Evolutionary conservation across 2,888 invertebrate genomes (phyloP).

Genomic region (Epirrhoe tristata): DNA sequence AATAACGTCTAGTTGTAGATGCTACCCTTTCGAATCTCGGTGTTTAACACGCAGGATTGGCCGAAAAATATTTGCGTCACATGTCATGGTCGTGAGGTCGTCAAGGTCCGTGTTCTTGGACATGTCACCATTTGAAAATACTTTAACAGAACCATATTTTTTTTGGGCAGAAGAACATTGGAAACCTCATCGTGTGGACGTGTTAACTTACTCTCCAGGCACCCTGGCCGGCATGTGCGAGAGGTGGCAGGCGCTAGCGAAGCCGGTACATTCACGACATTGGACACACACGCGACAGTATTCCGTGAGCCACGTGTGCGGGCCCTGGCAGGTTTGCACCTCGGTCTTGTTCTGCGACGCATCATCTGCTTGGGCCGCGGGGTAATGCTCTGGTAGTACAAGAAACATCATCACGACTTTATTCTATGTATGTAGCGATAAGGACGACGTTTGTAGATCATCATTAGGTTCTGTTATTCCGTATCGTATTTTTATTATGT

Average conservation of each 20-base stretch:
- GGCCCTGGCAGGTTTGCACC: slow-evolving; percentile 83
- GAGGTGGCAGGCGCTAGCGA: slow-evolving; percentile 89
- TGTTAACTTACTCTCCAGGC: slow-evolving; percentile 92
- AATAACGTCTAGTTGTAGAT: too few species aligned
- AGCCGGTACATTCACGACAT: slow-evolving; percentile 97
- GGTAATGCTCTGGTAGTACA: slow-evolving; percentile 27
- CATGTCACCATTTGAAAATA: too few species aligned
- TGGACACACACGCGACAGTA: slow-evolving; percentile 95
- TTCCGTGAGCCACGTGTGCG: slow-evolving; percentile 92
- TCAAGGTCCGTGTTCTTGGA: too few species aligned
- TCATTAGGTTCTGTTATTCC: too few species aligned
- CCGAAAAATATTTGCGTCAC: too few species aligned
- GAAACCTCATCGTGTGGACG: not conserved
- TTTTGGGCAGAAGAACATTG: too few species aligned
- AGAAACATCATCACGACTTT: not conserved
- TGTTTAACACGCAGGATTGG: too few species aligned
- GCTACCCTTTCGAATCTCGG: too few species aligned
- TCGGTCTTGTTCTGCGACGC: slow-evolving; percentile 56
- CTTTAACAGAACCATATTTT: too few species aligned
- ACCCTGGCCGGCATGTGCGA: slow-evolving; percentile 89
- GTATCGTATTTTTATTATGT: not conserved
- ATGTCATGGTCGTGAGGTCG: too few species aligned
- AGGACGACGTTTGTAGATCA: too few species aligned
- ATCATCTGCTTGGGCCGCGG: slow-evolving; percentile 40
- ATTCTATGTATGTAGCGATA: not conserved